These are phyloP conservation scores for Cebus imitator DNA, from an alignment of 2,113 vertebrate genomes.

Conservation along the genomic window DNA sequence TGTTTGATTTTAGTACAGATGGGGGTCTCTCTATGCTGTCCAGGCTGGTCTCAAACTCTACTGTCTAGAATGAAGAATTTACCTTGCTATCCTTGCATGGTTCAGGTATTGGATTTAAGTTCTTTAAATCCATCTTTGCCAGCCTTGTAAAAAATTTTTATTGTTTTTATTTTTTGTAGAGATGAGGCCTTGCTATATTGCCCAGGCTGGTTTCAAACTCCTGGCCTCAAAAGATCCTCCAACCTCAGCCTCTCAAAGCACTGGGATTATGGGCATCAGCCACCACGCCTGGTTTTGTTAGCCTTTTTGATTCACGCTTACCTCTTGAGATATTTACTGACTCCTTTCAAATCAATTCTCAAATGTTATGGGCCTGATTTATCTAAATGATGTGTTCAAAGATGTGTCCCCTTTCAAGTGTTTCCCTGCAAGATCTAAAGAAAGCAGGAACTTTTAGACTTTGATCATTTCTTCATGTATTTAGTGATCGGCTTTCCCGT, in stretches of 20 bases:
- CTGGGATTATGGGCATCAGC: no score
- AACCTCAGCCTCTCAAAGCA: no score
- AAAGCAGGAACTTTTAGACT: not conserved
- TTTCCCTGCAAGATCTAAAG: not conserved
- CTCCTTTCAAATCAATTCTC: not conserved
- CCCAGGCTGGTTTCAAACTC: no score
- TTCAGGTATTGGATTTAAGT: not conserved
- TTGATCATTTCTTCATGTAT: not conserved
- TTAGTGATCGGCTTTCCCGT: not conserved
- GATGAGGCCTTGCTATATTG: no score
- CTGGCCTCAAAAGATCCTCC: no score
- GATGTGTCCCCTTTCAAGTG: not conserved
- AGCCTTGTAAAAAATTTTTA: no score
- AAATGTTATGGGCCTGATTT: not conserved
- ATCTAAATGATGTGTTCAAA: not conserved
- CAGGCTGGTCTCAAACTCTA: no score
- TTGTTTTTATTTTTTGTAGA: no score
- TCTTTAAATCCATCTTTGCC: no score
- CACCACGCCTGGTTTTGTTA: not conserved
- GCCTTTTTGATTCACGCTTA: not conserved
- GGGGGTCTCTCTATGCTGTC: no score
- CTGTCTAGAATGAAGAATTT: not conserved
- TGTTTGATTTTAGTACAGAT: no score
- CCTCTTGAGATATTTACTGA: not conserved
- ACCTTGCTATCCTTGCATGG: not conserved